Percentiles rank a stretch among this genome's conserved stretches.
Evolutionary conservation across 2,888 invertebrate species (phyloP).

Genomic region (Erebia epiphron): DNA sequence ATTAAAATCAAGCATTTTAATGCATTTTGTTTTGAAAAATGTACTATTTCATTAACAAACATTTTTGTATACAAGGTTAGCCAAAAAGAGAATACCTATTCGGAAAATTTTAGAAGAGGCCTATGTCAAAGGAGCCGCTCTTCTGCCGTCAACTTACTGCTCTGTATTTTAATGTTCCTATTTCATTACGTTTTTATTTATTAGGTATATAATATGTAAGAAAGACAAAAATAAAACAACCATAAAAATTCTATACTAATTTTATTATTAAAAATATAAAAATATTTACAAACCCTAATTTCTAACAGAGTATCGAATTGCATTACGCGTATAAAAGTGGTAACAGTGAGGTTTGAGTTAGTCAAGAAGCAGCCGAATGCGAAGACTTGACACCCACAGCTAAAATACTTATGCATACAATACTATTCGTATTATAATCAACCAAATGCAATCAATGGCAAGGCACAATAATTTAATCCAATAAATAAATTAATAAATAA

Average conservation of each 20-base stretch:
- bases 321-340: constrained; percentile 64
- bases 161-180: too few species aligned
- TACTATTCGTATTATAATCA: constrained; percentile 24
- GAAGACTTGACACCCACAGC: constrained; percentile 47
- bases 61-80: too few species aligned
- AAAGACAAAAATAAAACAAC: constrained; percentile 31
- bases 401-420: constrained; percentile 35
- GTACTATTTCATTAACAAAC: too few species aligned
- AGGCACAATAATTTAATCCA: constrained; percentile 67
- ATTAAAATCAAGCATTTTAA: neutral
- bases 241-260: constrained; percentile 46
- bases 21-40: too few species aligned
- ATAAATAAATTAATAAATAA: constrained; percentile 70
- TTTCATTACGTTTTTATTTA: neutral
- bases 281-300: constrained; percentile 76
- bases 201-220: constrained; percentile 8
- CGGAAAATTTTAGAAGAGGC: too few species aligned
- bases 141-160: too few species aligned
- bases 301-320: constrained; percentile 77
- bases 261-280: constrained; percentile 54
- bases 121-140: too few species aligned
- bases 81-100: too few species aligned
- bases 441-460: constrained; percentile 78
- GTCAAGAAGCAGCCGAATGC: constrained; percentile 38
- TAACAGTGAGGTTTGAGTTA: constrained; percentile 59